Evolutionary conservation across 2,113 vertebrate genomes (phyloP).

Genomic region (Chiloscyllium plagiosum): DNA sequence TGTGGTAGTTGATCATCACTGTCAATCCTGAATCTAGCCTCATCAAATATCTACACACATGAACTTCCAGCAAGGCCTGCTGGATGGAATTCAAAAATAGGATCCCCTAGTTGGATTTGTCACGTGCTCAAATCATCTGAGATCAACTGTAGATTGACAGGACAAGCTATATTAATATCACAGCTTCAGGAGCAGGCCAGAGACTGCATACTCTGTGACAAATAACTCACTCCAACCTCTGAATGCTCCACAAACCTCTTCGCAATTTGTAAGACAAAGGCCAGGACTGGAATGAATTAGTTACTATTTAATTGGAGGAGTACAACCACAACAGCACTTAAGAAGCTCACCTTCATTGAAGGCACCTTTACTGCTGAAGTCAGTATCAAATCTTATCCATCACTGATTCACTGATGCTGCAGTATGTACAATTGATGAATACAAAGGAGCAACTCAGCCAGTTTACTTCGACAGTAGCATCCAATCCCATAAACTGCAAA

Average conservation of each 20-base stretch:
- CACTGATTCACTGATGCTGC: too few species aligned
- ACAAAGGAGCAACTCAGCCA: too few species aligned
- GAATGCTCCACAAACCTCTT: neutral
- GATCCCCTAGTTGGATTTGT: neutral
- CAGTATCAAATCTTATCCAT: too few species aligned
- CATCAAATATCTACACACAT: neutral
- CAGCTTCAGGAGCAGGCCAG: too few species aligned
- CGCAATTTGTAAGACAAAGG: neutral
- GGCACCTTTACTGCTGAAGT: too few species aligned
- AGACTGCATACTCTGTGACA: too few species aligned
- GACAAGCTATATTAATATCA: neutral
- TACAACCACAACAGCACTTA: neutral
- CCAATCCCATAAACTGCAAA: too few species aligned
- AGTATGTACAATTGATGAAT: too few species aligned
- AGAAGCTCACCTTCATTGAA: neutral
- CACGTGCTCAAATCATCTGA: neutral
- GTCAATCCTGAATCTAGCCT: neutral
- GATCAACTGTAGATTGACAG: neutral
- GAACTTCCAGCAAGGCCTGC: neutral
- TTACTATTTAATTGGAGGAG: neutral
- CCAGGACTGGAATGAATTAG: neutral
- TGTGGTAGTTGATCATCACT: neutral
- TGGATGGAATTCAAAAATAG: neutral
- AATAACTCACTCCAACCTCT: too few species aligned
- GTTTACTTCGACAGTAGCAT: too few species aligned